Evolutionary conservation across 2,113 vertebrate species (phyloP), one percentile per base, ranked within the genome.

Genomic region (Haemorhous mexicanus): DNA sequence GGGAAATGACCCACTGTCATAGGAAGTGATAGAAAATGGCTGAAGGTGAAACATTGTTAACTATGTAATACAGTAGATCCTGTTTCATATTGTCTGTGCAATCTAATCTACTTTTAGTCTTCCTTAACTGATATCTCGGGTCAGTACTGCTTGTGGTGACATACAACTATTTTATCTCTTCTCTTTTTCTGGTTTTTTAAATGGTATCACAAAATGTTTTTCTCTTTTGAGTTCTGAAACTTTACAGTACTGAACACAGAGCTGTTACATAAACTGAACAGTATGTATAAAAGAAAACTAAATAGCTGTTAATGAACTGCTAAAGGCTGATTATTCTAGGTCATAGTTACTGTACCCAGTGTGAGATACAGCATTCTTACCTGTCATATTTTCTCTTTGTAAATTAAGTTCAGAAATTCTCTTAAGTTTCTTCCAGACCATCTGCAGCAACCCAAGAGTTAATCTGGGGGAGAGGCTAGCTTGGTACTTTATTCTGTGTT

Each of bases 241-340:
- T 30, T 32, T 11, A 21, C 16, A 30, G 13, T 66, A 58, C 13
- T 77, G 55, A 90, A 47, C 2, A 50, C 19, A 63, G 39, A 77
- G 22, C 12, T 92, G 32, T 72, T 79, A 27, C 16, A 20, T 62
- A 77, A 92, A 55, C 33, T 39, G n/a, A 81, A 46, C 11, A 79
- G 13, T 62, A 43, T 41, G 11, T 39, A 23, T 49, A 77, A 90
- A 96, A 88, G 78, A 96, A 94, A 93, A 85, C 63, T 62, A 66
- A 84, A 32, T 49, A 82, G 70, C 50, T 95, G 74, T 88, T 96
- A 91, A 83, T 75, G 91, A 97, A 78, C 72, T 94, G 83, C 78
- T 94, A 91, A 95, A 50, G 69, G 82, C 91, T 96, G 49, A 63
- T 94, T 96, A 90, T 92, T 95, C 30, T 43, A 89, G 52, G 56